Conservation (phyloP, 2,888 invertebrate genomes). For the Scaptodrosophila latifasciaeformis region DNA sequence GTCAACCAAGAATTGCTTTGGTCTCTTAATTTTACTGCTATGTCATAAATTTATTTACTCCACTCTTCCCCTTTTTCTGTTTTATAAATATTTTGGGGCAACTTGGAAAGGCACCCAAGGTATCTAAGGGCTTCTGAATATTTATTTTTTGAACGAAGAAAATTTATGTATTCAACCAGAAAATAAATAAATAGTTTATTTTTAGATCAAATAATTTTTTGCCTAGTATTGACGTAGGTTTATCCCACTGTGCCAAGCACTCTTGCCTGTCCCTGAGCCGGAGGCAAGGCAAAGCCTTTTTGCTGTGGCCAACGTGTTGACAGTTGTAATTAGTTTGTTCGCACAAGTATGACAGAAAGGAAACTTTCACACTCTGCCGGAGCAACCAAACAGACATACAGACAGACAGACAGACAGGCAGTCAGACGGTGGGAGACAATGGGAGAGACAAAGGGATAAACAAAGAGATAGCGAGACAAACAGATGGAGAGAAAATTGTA, state of each 20-base stretch:
- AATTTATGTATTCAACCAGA: no score
- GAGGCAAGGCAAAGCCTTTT: background rate
- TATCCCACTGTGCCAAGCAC: background rate
- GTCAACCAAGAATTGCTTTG: conserved; percentile 17
- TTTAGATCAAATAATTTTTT: no score
- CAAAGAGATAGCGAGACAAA: no score
- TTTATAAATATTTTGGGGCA: no score
- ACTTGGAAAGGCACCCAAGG: no score
- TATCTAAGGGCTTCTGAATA: no score
- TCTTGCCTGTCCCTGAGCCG: background rate
- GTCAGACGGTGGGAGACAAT: background rate
- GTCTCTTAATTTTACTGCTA: conserved; percentile 39
- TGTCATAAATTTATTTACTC: conserved; percentile 44
- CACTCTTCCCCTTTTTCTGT: conserved; percentile 25
- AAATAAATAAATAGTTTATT: no score
- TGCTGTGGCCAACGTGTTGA: conserved; percentile 51
- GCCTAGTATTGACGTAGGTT: no score
- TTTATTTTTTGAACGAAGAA: no score
- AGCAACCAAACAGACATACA: conserved; percentile 41
- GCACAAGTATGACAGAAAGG: conserved; percentile 65
- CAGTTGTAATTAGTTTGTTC: conserved; percentile 69
- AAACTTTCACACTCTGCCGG: conserved; percentile 12
- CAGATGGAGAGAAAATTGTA: background rate
- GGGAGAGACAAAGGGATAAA: background rate
- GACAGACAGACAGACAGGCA: conserved; percentile 15